A percentile compares a stretch with the other conserved stretches of the same genome.
phyloP scores from a whole-genome alignment of 1,140 invertebrate genomes.

The Anastrepha obliqua region DNA sequence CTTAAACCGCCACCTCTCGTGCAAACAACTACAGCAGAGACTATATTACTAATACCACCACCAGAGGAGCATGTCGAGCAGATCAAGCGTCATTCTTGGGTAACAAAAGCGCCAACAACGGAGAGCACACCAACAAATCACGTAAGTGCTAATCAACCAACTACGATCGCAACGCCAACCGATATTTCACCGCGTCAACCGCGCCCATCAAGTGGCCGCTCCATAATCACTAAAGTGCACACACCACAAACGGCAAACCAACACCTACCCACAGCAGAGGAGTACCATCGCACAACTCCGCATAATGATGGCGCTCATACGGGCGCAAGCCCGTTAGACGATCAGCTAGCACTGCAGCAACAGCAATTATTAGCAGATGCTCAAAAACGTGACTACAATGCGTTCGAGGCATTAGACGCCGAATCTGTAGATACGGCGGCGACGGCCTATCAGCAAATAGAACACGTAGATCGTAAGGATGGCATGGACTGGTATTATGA shows the following conservation, averaged over 20 bases:
- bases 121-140: neutral
- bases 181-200: conserved; percentile 56
- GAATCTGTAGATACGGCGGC: conserved; percentile 26
- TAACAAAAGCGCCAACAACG: conserved; percentile 60
- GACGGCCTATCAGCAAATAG: conserved; percentile 41
- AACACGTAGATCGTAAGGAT: conserved; percentile 68
- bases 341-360: conserved; percentile 62
- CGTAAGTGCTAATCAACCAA: neutral
- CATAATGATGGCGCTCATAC: neutral
- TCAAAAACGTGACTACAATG: conserved; percentile 61
- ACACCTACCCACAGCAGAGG: conserved; percentile 69
- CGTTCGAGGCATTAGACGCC: neutral
- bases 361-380: conserved; percentile 61
- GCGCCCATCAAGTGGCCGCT: conserved; percentile 72
- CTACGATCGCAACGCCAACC: conserved; percentile 23
- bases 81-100: conserved; percentile 68
- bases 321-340: conserved; percentile 58
- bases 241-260: conserved; percentile 72
- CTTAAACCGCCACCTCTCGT: conserved; percentile 65
- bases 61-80: conserved; percentile 70
- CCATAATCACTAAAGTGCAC: conserved; percentile 81
- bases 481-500: conserved; percentile 84
- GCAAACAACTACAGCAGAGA: conserved; percentile 70
- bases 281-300: conserved; percentile 70
- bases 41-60: conserved; percentile 70